A percentile compares a stretch with the other conserved stretches of the same genome.
These are phyloP conservation scores for Keiferia lycopersicella DNA, from an alignment of 2,888 invertebrate genomes.

Conservation along the genomic window DNA sequence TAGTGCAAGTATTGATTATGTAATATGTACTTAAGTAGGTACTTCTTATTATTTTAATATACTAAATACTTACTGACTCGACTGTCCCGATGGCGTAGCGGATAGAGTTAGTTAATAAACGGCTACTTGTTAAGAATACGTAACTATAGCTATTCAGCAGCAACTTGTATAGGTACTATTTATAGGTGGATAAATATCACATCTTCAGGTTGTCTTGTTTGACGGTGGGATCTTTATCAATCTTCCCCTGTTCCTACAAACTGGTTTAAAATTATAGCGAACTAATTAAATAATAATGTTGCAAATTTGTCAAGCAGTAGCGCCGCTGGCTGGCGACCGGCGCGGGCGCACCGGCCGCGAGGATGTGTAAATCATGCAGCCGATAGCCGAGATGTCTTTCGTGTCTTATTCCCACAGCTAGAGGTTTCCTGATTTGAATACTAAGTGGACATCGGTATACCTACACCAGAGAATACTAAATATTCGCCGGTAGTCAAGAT, in stretches of 20 bases:
- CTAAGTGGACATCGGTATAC: constrained; percentile 23
- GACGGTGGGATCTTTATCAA: neutral
- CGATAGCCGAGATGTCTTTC: constrained; percentile 23
- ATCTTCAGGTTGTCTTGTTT: neutral
- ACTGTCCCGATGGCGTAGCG: too few relatives aligned
- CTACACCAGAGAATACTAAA: neutral
- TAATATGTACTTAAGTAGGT: too few relatives aligned
- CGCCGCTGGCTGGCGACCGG: constrained; percentile 24
- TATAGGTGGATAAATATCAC: neutral
- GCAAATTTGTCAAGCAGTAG: constrained; percentile 29
- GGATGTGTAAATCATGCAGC: constrained; percentile 35
- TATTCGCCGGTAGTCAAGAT: too few relatives aligned
- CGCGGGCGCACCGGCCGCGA: constrained; percentile 11
- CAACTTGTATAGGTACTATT: too few relatives aligned
- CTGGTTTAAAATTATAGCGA: constrained; percentile 27
- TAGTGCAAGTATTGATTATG: too few relatives aligned
- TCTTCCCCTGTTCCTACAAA: neutral
- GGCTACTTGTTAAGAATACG: too few relatives aligned
- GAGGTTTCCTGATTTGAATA: constrained; percentile 33
- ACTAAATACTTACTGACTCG: too few relatives aligned
- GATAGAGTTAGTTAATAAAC: too few relatives aligned
- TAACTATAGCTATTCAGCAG: too few relatives aligned
- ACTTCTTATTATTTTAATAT: too few relatives aligned
- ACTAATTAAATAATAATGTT: constrained; percentile 33
- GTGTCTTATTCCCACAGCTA: constrained; percentile 32